Base-by-base conservation (phyloP, 2,797 vertebrate species). In the Micropoecilia bifurca region DNA sequence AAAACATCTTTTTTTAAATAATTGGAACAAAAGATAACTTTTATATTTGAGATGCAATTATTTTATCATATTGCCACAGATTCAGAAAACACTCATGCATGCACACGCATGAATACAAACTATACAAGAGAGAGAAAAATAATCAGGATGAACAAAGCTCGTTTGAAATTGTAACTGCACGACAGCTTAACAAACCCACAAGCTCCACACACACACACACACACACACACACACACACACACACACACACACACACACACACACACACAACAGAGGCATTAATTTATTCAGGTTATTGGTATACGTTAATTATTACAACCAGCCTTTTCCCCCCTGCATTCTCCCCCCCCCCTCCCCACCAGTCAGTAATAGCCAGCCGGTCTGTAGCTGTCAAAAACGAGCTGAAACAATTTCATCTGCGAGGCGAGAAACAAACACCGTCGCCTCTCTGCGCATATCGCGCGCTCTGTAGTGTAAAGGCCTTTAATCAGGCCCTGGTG, bases 371-470 rank as follows among this genome's bases (percentile, higher is more conserved):
- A 93, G 89, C 92, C 86, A 68, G 72, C 83, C 74, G 66, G 78
- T 90, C 83, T 86, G 88, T 87, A 93, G 95, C 96, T 95, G 95
- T 96, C 95, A 96, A 93, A 96, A 95, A 95, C 92, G 94, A 93
- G 89, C 91, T 77, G 89, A 89, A 96, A 95, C 93, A 94, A 95
- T 96, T 96, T 95, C 90, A 94, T 96, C 91, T 94, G 91, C 57
- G 80, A 77, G 87, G 85, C 78, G 74, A 82, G 82, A 91, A 94
- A 95, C 92, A 91, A 92, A 93, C 90, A 91, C 79, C 18, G 66
- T 81, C 82, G 81, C 79, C 77, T 80, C 85, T 88, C 75, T 71
- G 48, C 45, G 78, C 81, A 77, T 71, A 80, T 69, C 85, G 80
- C 75, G 57, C 47, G 77, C 87, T 92, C 84, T 93, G 90, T 92